Conservation (phyloP, 92 coral and sea anemone species). For the Epizoanthus scotinus region DNA sequence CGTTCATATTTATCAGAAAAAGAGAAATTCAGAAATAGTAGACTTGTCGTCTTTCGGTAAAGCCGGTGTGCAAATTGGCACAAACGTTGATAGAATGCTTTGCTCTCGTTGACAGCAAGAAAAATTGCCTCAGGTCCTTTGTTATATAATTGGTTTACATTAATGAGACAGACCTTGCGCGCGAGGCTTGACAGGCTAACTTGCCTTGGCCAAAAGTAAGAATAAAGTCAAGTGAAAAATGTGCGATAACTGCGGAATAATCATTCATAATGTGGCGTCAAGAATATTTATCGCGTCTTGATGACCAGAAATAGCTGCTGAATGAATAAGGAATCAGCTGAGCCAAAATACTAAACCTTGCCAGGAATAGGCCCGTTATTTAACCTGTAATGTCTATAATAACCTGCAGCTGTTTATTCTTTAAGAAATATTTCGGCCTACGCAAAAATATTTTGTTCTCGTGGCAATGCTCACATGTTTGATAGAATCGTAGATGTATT, state of each 20-base stretch:
- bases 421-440: background rate
- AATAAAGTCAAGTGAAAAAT: slow-evolving; percentile 37
- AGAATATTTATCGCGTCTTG: slow-evolving; percentile 11
- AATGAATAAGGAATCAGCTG: too few species aligned
- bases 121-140: too few species aligned
- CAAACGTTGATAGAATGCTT: too few species aligned
- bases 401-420: background rate
- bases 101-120: too few species aligned
- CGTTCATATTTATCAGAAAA: too few species aligned
- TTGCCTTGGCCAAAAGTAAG: background rate
- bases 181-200: too few species aligned
- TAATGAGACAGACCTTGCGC: too few species aligned
- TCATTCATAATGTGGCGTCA: slow-evolving; percentile 21
- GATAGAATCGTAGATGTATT: background rate
- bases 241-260: slow-evolving; percentile 31
- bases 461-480: background rate
- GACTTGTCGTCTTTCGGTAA: too few species aligned
- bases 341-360: slow-evolving; percentile 4
- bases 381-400: background rate
- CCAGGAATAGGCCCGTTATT: background rate
- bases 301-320: background rate
- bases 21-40: too few species aligned
- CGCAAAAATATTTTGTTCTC: background rate
- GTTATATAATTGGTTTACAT: too few species aligned
- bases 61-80: too few species aligned